Base-by-base conservation (phyloP, 2,797 vertebrate genomes). In the Galago senegalensis region DNA sequence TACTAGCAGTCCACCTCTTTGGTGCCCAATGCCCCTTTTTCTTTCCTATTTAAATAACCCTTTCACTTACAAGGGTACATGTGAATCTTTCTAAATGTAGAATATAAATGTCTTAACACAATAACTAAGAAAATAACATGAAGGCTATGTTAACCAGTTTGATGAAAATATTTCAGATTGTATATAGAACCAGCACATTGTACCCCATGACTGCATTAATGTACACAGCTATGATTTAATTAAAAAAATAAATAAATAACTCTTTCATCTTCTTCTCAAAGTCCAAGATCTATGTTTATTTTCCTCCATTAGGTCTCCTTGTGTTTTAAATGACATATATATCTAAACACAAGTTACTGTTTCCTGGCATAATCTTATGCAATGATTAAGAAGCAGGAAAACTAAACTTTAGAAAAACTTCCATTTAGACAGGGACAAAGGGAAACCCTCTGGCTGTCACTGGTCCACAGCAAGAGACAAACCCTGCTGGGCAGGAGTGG, bases 361-460 rank as follows among this genome's bases (percentile, higher is more conserved):
- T 80, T 93, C 29, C 40, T n/a, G 89, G 12, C 7, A 73, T 37
- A 91, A 37, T 63, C 61, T 63, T 25, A 40, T 37, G 10, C 25
- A 91, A 10, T 91, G 29, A 76, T 76, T 86, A 82, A 90, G 63
- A 67, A 56, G 65, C n/a, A 90, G 63, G 46, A 77, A 82, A 76
- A 89, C 27, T 87, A 14, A 49, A 49, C 49, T 49, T 49, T 2
- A 49, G 49, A 67, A 34, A n/a, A 46, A 25, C 70, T 87, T 95
- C n/a, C 53, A 29, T 79, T 93, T 94, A 46, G 34, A 89, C 67
- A 75, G 81, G 16, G 40, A 69, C 27, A 70, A 18, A 75, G 29
- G 40, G 2, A 89, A 87, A 58, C 34, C 17, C 80, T 40, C 77
- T 20, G n/a, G n/a, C 58, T 91, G n/a, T 67, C 20, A 46, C 5